Conservation (phyloP, 2,888 invertebrate species). For the Deilephila elpenor region DNA sequence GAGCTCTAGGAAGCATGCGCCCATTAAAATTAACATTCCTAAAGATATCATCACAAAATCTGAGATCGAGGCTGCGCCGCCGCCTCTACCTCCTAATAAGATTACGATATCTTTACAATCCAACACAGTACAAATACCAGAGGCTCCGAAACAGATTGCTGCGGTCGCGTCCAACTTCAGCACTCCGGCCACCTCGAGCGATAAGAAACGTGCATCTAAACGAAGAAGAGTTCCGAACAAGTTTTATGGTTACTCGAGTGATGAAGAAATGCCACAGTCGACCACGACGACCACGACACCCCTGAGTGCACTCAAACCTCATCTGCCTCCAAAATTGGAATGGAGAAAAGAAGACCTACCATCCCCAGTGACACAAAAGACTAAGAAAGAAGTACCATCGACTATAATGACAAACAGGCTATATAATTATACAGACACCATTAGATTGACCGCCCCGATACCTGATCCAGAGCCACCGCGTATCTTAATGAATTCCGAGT, state of each 20-base stretch:
- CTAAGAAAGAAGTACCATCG: constrained; percentile 79
- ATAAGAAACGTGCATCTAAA: constrained; percentile 90
- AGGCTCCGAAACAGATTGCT: constrained; percentile 55
- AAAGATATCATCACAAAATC: constrained; percentile 74
- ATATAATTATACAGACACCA: constrained; percentile 76
- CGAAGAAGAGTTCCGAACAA: constrained; percentile 92
- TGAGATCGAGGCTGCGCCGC: constrained; percentile 55
- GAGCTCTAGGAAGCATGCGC: constrained; percentile 76
- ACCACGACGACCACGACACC: constrained; percentile 44
- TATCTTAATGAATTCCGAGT: constrained; percentile 77
- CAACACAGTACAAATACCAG: constrained; percentile 80
- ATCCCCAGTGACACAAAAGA: constrained; percentile 80
- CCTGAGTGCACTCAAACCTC: constrained; percentile 80
- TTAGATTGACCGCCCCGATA: constrained; percentile 78
- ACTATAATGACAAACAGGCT: constrained; percentile 68
- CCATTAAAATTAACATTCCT: constrained; percentile 86
- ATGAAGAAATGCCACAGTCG: constrained; percentile 87
- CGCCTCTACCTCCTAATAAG: constrained; percentile 69
- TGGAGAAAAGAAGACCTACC: constrained; percentile 90
- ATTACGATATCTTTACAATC: constrained; percentile 81
- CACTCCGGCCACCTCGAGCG: constrained; percentile 66
- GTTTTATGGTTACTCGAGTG: constrained; percentile 95
- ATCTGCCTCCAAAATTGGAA: constrained; percentile 87
- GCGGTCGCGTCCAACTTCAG: constrained; percentile 43
- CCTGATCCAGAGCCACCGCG: constrained; percentile 79